Conservation (phyloP, 2,113 vertebrate species). For the Eudyptes chrysolophus region DNA sequence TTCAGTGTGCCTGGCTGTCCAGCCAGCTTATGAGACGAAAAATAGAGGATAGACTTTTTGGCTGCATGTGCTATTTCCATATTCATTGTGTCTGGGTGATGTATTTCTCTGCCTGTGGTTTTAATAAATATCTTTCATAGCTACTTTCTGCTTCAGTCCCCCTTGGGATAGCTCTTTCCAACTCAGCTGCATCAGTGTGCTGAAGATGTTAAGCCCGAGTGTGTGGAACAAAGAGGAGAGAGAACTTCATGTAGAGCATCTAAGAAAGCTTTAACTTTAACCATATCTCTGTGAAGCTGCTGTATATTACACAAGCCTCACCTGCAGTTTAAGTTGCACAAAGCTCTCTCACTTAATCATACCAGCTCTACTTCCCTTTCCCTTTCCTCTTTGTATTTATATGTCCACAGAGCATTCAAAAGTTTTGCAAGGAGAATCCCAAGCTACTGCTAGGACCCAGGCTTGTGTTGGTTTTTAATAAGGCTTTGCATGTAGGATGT, state of each 20-base stretch:
- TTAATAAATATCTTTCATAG: neutral
- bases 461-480: neutral
- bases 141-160: slow-evolving; percentile 17
- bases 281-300: neutral
- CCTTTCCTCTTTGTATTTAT: neutral
- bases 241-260: neutral
- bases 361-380: neutral
- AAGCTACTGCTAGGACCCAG: neutral
- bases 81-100: neutral
- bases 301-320: neutral
- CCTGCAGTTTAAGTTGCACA: neutral
- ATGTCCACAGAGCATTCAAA: neutral
- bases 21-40: neutral
- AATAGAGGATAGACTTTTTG: neutral
- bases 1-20: neutral
- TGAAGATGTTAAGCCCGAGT: neutral
- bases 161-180: neutral
- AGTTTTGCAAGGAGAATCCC: neutral
- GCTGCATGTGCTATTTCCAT: neutral
- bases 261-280: neutral
- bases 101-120: slow-evolving; percentile 21
- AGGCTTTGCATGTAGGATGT: neutral
- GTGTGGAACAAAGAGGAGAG: neutral
- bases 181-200: neutral
- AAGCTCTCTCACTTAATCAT: neutral